Percentiles rank a stretch among this genome's conserved stretches.
These are phyloP conservation scores for Syrphus vitripennis DNA, from an alignment of 2,888 invertebrate species.

Conservation along the genomic window DNA sequence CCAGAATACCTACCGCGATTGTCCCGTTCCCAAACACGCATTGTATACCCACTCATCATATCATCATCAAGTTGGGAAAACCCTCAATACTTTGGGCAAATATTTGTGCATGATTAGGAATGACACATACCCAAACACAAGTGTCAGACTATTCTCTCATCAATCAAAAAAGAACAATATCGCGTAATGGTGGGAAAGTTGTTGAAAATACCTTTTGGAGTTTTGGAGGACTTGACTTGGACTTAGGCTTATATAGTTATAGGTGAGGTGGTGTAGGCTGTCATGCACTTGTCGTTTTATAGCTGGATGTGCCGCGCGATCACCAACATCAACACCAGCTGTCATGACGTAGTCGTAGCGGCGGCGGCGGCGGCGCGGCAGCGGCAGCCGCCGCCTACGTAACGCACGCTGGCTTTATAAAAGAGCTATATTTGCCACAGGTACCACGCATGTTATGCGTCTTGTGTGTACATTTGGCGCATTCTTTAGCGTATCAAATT, in stretches of 20 bases:
- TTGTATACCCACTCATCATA: background rate
- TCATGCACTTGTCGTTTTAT: slow-evolving; percentile 61
- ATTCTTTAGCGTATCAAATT: slow-evolving; percentile 61
- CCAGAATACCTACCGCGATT: background rate
- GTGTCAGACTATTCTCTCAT: slow-evolving; percentile 43
- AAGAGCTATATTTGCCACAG: slow-evolving; percentile 46
- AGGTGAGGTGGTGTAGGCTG: slow-evolving; percentile 7
- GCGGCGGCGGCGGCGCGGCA: background rate
- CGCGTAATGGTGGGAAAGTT: slow-evolving; percentile 61
- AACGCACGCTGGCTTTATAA: slow-evolving; percentile 3
- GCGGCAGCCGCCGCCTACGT: slow-evolving; percentile 30
- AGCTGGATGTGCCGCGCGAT: background rate
- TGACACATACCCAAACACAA: slow-evolving; percentile 38
- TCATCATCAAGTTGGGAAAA: slow-evolving; percentile 51
- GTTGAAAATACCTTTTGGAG: slow-evolving; percentile 35
- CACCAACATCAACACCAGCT: slow-evolving; percentile 48
- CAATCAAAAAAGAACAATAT: slow-evolving; percentile 66
- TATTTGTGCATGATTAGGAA: slow-evolving; percentile 68
- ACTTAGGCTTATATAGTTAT: slow-evolving; percentile 10
- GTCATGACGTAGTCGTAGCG: slow-evolving; percentile 36
- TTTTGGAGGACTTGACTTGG: background rate
- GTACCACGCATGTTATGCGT: slow-evolving; percentile 9
- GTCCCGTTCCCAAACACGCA: background rate
- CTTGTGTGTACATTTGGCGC: slow-evolving; percentile 65
- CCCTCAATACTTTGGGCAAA: slow-evolving; percentile 64